These are phyloP conservation scores for Atherinosoma microstoma DNA, from an alignment of 2,797 vertebrate species.

Conservation along the genomic window DNA sequence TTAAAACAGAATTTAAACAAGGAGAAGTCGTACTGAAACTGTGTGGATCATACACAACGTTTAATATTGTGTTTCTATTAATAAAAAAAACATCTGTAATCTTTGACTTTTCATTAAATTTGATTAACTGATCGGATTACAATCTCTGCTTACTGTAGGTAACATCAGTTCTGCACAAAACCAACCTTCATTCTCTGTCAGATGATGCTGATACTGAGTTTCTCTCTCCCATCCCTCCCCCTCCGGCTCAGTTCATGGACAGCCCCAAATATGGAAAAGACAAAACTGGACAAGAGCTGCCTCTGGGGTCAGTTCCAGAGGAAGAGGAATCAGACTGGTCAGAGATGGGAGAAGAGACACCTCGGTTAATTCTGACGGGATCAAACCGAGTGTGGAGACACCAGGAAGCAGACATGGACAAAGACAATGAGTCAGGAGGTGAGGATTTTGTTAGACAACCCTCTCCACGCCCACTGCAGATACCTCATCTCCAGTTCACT, in stretches of 20 bases:
- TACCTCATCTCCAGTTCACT: conserved; percentile 80
- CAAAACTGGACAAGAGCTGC: conserved; percentile 70
- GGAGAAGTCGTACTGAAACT: neutral
- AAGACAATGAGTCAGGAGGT: conserved; percentile 73
- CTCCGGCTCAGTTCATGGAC: conserved; percentile 84
- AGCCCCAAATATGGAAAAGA: conserved; percentile 61
- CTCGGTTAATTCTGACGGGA: conserved; percentile 59
- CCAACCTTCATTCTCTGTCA: conserved; percentile 67
- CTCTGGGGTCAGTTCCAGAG: conserved; percentile 80
- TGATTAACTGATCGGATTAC: conserved; percentile 32
- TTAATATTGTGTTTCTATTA: neutral
- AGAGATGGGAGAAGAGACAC: conserved; percentile 79
- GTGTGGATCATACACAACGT: neutral
- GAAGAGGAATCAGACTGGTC: conserved; percentile 86
- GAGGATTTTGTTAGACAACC: conserved; percentile 59
- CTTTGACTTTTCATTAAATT: conserved; percentile 2
- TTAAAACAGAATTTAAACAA: neutral
- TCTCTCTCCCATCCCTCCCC: conserved; percentile 68
- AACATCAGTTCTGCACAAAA: conserved; percentile 65
- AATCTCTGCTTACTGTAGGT: conserved; percentile 58
- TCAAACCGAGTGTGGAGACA: conserved; percentile 69
- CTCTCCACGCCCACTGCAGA: conserved; percentile 57
- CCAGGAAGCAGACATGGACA: conserved; percentile 67
- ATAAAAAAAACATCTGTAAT: neutral
- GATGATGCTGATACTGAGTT: conserved; percentile 65